These are phyloP conservation scores for Drosophila seguyi DNA, from an alignment of 1,140 invertebrate genomes.

Conservation along the genomic window DNA sequence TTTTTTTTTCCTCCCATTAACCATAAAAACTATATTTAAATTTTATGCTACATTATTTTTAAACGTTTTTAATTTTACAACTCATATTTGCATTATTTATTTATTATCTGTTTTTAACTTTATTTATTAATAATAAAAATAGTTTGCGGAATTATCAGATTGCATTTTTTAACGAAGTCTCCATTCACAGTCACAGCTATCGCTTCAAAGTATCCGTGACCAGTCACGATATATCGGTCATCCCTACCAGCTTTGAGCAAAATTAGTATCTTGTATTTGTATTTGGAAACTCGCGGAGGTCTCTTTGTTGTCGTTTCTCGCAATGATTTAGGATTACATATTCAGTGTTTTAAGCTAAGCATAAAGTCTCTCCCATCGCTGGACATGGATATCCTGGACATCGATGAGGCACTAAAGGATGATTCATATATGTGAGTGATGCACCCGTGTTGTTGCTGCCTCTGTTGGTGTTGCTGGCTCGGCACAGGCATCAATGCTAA, in stretches of 20 bases:
- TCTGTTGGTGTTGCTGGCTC: constrained; percentile 10
- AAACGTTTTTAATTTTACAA: too few relatives aligned
- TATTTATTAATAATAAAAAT: not conserved
- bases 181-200: constrained; percentile 6
- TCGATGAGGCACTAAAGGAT: constrained; percentile 84
- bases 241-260: constrained; percentile 38
- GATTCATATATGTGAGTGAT: constrained; percentile 84
- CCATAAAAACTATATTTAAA: too few relatives aligned
- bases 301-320: constrained; percentile 45
- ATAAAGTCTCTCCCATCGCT: constrained; percentile 34
- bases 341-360: constrained; percentile 44
- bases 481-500: constrained; percentile 28
- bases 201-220: constrained; percentile 24
- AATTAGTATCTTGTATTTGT: too few relatives aligned
- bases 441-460: constrained; percentile 25
- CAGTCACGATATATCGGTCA: constrained; percentile 11
- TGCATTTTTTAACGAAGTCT: not conserved
- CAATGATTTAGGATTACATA: constrained; percentile 45
- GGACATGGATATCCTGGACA: constrained; percentile 84
- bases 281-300: constrained; percentile 42
- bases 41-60: too few relatives aligned
- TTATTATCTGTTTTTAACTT: not conserved
- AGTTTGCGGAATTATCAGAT: not conserved
- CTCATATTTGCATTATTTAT: not conserved
- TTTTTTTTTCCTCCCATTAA: too few relatives aligned